Conservation (phyloP, 2,888 invertebrate genomes). For the Spilosoma lubricipeda region DNA sequence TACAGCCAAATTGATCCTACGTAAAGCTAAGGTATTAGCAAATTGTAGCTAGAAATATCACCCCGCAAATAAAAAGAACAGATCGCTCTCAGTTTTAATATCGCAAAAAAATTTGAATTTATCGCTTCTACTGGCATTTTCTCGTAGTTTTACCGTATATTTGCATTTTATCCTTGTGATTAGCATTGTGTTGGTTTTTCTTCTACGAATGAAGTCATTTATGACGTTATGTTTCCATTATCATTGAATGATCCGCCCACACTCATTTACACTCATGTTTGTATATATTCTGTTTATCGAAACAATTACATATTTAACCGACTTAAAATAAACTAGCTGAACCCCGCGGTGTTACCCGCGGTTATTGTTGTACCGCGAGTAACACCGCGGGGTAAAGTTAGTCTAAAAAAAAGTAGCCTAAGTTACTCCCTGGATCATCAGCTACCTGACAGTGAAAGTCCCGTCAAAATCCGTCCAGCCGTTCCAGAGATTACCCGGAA, state of each 20-base stretch:
- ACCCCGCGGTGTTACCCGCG: no score
- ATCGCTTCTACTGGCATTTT: constrained; percentile 17
- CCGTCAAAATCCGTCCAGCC: no score
- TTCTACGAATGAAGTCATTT: constrained; percentile 24
- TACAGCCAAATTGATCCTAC: no score
- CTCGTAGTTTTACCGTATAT: constrained; percentile 10
- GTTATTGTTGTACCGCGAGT: no score
- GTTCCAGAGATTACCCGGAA: no score
- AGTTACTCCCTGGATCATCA: no score
- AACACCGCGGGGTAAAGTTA: no score
- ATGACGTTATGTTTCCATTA: constrained; percentile 20
- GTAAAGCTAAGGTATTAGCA: constrained; percentile 1
- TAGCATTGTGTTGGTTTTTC: constrained; percentile 16
- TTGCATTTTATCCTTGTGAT: constrained; percentile 27
- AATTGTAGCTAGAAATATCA: constrained; percentile 6
- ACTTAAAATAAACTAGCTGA: no score
- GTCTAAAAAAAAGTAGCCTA: no score
- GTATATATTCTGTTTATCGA: constrained; percentile 3
- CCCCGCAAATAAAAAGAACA: constrained; percentile 9
- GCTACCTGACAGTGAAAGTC: no score
- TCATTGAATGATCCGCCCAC: constrained; percentile 6
- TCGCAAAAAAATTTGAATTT: constrained; percentile 16
- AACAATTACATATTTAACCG: not conserved
- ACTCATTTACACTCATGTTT: constrained; percentile 5
- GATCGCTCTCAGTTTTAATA: constrained; percentile 9